Percentiles rank a stretch among this genome's conserved stretches.
These are phyloP conservation scores for Squalus acanthias DNA, from an alignment of 2,797 vertebrate species.

Conservation along the genomic window DNA sequence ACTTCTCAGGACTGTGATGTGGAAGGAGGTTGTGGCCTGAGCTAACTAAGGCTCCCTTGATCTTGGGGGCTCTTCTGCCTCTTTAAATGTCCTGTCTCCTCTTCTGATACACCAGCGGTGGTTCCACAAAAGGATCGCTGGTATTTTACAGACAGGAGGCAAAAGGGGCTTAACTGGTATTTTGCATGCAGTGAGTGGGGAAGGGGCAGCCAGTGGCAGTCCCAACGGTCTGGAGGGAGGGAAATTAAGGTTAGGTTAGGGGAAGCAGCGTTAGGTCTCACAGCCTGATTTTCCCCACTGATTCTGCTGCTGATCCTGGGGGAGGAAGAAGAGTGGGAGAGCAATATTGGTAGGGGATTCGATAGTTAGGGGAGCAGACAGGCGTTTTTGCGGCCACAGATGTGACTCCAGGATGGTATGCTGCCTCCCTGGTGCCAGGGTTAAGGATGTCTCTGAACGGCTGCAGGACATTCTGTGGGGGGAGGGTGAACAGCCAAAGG, in stretches of 20 bases:
- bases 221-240: neutral
- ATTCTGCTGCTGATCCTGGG: neutral
- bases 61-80: neutral
- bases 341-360: no score
- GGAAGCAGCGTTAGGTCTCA: neutral
- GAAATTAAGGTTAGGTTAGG: neutral
- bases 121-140: neutral
- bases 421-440: no score
- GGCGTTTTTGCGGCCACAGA: no score
- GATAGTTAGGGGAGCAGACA: no score
- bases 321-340: no score
- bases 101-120: neutral
- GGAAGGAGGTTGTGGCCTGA: neutral
- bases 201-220: neutral
- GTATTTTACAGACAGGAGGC: neutral
- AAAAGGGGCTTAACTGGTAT: neutral
- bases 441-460: no score
- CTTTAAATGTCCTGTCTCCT: neutral
- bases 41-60: neutral
- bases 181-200: neutral
- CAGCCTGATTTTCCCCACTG: neutral
- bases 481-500: no score
- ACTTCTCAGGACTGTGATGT: no score
- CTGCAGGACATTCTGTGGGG: no score
- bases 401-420: no score